Conservation (phyloP, 2,797 vertebrate species). For the Acanthornis magna region DNA sequence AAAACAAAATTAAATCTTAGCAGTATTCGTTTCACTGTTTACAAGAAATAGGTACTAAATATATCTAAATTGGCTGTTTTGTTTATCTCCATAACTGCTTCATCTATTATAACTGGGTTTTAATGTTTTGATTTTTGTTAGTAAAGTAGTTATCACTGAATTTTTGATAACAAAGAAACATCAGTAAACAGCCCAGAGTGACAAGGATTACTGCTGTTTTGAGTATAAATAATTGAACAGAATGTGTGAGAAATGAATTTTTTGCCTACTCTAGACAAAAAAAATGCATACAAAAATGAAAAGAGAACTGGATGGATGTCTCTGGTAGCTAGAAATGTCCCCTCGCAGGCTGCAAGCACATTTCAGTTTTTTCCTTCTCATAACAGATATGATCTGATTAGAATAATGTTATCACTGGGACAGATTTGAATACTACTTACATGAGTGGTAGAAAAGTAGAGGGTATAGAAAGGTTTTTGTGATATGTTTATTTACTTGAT, state of each 20-base stretch:
- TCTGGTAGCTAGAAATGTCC: neutral
- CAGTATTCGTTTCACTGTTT: neutral
- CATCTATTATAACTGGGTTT: neutral
- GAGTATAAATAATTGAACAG: neutral
- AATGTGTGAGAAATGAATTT: neutral
- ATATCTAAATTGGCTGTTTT: neutral
- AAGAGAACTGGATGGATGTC: neutral
- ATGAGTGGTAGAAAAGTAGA: neutral
- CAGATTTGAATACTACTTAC: neutral
- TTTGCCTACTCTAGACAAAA: neutral
- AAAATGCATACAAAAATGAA: neutral
- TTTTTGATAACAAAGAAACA: neutral
- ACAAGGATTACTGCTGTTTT: neutral
- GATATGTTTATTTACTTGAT: neutral
- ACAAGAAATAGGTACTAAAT: neutral
- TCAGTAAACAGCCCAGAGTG: neutral
- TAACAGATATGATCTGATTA: neutral
- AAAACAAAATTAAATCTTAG: neutral
- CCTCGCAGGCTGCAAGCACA: rapidly evolving
- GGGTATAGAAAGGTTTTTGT: neutral
- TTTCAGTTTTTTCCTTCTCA: neutral
- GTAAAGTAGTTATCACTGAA: neutral
- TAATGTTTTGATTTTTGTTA: neutral
- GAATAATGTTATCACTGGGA: neutral
- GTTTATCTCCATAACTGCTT: neutral